Base-by-base conservation (phyloP, 2,797 vertebrate genomes). In the Tangara arthus region DNA sequence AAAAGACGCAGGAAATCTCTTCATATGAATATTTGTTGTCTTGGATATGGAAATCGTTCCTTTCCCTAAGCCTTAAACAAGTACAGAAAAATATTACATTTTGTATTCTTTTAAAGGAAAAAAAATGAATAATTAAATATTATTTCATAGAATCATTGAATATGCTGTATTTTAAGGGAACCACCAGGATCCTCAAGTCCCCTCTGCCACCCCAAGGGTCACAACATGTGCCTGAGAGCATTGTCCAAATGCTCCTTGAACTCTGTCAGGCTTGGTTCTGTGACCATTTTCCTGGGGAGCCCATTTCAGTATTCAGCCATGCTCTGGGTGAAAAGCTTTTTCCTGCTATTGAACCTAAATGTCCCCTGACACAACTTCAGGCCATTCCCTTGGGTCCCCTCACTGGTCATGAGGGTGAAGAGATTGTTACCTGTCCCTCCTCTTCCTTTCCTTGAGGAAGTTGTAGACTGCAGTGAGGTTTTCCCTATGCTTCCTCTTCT, bases 231-330 rank as follows among this genome's bases (percentile, higher is more conserved):
- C 10, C 23, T 46, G 6, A 70, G 37, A 57, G 19, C 3, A n/a
- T 15, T 49, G 13, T 24, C 55, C 42, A 49, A 49, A 19, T 2
- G 28, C 4, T 28, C 21, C 17, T 34, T 44, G 17, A 70, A 14
- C 6, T 46, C 44, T 50, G 17, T 50, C 24, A 39, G n/a, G 12
- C 4, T 55, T 77, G 21, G 5, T 26, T 5, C 44, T 22, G 3
- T 34, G 17, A 32, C 3, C n/a, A 34, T 12, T 57, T 26, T 30
- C 15, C 30, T 44, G 42, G 4, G 39, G 3, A 57, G 17, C 12
- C 28, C 2, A 1, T 57, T 57, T 26, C 50, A 34, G 50, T 23
- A 7, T 4, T 8, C 24, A 57, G 0, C 8, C 9, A 19, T 5
- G 2, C 16, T 56, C 37, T 50, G 10, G 7, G 5, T 34, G 50